Base-by-base conservation (phyloP, 1,140 invertebrate species). In the Atta colombica region DNA sequence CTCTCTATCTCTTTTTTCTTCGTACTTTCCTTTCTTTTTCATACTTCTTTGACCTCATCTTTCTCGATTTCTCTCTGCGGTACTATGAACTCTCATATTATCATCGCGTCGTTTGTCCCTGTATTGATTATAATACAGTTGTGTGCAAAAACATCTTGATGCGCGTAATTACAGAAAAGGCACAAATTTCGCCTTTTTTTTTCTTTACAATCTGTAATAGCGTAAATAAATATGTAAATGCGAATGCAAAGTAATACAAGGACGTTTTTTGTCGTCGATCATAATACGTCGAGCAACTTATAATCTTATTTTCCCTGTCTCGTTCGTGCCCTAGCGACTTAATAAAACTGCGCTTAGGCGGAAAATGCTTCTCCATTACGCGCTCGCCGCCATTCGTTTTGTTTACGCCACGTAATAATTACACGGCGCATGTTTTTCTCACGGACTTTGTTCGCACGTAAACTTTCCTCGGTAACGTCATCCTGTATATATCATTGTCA, bases 401-500 rank as follows among this genome's bases (percentile, higher is more conserved):
- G 69, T 84, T 84, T 84, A 84, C 87, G 88, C 71, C 88, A 71
- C 82, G 86, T 89, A 85, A 89, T 89, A 90, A 90, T 90, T 89
- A 90, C 86, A 55, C 58, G 63, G 82, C 31, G 88, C 69, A 49
- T 78, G 77, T 80, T 89, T 90, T 77, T 72, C 74, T 71, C 72
- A 61, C 84, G 85, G 55, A 86, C 72, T 88, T 88, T 82, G 61
- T 84, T 55, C 77, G 55, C 69, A 53, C 68, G 58, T 53, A 74
- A 89, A 89, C 84, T 90, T 90, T 87, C 71, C 77, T 72, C 75
- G 65, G 58, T 77, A 55, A 60, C 86, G 89, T 84, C 88, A 90
- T 78, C 72, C 88, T 90, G 75, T 88, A 86, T 86, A 88, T 86
- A 90, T 90, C 89, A 88, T 71, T 87, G 86, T 90, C 89, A 86